These are phyloP conservation scores for Spheniscus mendiculus DNA, from an alignment of 2,113 vertebrate genomes.

Conservation along the genomic window DNA sequence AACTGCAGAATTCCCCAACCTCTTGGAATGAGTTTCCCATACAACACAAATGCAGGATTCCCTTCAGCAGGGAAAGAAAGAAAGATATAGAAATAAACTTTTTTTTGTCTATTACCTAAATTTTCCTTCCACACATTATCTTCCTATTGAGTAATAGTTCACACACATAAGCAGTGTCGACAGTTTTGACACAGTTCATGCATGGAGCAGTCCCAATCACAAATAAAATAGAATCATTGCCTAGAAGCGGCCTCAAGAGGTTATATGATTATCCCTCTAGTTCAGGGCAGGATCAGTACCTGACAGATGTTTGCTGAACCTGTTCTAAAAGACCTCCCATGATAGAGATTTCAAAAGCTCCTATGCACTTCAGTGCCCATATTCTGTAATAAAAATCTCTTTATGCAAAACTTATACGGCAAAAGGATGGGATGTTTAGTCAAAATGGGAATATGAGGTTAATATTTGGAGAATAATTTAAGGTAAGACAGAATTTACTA, in stretches of 20 bases:
- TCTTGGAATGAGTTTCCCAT: background rate
- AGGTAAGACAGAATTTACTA: background rate
- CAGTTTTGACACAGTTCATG: background rate
- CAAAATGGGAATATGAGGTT: background rate
- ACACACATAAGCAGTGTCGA: background rate
- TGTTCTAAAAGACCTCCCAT: background rate
- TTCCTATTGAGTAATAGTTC: background rate
- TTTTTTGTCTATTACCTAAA: background rate
- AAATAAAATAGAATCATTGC: background rate
- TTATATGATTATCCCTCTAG: background rate
- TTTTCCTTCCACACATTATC: background rate
- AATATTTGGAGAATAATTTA: background rate
- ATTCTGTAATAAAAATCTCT: background rate
- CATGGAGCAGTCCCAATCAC: background rate
- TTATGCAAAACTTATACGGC: background rate
- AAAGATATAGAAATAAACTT: background rate
- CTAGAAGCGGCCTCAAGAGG: background rate
- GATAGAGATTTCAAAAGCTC: background rate
- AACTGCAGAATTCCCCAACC: background rate
- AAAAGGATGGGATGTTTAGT: background rate
- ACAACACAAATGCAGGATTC: background rate
- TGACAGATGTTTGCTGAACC: background rate
- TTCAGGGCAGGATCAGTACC: background rate
- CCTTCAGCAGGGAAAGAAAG: background rate
- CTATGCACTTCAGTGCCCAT: background rate